Conservation (phyloP, 2,113 vertebrate species). For the Mastomys natalensis region DNA sequence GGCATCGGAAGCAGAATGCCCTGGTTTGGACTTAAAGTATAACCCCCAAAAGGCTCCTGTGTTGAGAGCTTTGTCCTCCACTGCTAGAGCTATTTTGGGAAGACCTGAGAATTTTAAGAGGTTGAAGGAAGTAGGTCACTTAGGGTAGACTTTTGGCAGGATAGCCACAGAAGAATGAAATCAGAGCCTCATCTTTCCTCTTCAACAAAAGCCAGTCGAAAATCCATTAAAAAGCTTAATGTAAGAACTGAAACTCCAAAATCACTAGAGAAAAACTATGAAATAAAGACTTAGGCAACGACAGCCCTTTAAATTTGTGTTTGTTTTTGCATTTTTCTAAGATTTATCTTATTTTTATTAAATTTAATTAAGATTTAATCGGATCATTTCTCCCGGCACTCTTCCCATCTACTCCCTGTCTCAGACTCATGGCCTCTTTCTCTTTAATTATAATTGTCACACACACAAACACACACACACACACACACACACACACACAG, state of each 20-base stretch:
- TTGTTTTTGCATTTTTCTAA: background rate
- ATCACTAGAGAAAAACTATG: background rate
- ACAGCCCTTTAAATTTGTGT: background rate
- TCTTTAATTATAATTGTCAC: background rate
- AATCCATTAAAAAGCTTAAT: background rate
- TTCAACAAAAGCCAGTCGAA: background rate
- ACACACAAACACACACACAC: background rate
- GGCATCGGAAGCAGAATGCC: background rate
- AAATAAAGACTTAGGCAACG: background rate
- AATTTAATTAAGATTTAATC: background rate
- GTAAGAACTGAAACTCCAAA: background rate
- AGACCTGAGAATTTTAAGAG: background rate
- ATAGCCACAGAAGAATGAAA: background rate
- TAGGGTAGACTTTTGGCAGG: background rate
- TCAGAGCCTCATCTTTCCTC: background rate
- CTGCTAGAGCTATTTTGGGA: background rate
- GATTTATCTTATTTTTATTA: background rate
- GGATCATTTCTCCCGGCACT: background rate
- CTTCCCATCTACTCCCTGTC: background rate
- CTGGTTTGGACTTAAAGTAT: background rate
- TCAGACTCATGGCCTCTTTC: background rate
- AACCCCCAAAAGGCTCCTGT: background rate
- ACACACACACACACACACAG: background rate
- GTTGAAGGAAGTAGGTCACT: background rate
- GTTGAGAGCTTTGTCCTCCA: background rate